Conservation (phyloP, 2,888 invertebrate genomes). For the Polydrusus pterygomalis region DNA sequence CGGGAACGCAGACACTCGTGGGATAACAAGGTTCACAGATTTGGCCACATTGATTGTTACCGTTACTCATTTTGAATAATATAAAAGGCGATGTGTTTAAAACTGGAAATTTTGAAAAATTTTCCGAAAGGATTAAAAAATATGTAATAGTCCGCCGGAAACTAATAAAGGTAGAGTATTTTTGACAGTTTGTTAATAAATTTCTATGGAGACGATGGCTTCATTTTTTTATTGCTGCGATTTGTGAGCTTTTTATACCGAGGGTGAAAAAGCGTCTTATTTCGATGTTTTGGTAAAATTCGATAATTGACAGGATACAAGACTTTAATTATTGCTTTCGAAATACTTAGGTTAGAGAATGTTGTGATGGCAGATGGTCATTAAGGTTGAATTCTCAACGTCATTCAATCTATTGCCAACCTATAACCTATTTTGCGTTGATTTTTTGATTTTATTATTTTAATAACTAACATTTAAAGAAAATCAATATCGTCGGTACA, state of each 20-base stretch:
- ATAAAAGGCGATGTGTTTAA: constrained; percentile 3
- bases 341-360: too few relatives aligned
- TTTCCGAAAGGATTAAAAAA: constrained; percentile 22
- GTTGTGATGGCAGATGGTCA: too few relatives aligned
- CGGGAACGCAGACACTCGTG: constrained; percentile 56
- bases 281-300: neutral
- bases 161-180: constrained; percentile 3
- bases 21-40: constrained; percentile 57
- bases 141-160: too few relatives aligned
- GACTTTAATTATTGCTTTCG: too few relatives aligned
- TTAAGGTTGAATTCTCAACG: too few relatives aligned
- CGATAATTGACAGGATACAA: too few relatives aligned
- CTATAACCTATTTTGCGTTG: too few relatives aligned
- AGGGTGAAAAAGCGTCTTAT: neutral
- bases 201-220: neutral
- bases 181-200: constrained; percentile 1
- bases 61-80: constrained; percentile 34
- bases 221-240: neutral
- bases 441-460: too few relatives aligned
- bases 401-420: too few relatives aligned
- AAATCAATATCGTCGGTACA: too few relatives aligned
- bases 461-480: too few relatives aligned
- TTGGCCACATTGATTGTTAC: constrained; percentile 14
- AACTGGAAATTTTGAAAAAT: constrained; percentile 29
- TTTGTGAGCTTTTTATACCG: neutral